A percentile compares a stretch with the other conserved stretches of the same genome.
Conservation (phyloP, 2,113 vertebrate genomes). For the Empidonax alnorum region DNA sequence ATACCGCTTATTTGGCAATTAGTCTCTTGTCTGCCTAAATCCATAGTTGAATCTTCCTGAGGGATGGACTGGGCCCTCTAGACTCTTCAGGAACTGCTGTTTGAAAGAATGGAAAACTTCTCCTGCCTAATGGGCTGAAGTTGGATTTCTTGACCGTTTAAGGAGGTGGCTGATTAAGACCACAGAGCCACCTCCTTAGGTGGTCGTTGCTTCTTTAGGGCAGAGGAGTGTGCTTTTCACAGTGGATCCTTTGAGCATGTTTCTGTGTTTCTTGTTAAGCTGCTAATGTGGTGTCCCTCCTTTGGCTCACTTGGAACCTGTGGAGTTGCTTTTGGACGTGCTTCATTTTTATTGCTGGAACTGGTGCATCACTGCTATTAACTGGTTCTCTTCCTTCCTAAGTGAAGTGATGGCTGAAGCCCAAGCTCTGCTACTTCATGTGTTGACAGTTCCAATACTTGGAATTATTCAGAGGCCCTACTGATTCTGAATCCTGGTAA, state of each 20-base stretch:
- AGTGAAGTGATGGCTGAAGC: constrained; percentile 71
- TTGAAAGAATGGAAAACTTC: constrained; percentile 61
- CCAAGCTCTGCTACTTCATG: constrained; percentile 65
- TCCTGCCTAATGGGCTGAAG: constrained; percentile 54
- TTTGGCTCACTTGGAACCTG: constrained; percentile 78
- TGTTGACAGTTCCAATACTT: constrained; percentile 69
- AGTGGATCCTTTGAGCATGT: constrained; percentile 68
- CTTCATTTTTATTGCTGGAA: constrained; percentile 73
- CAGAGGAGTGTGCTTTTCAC: constrained; percentile 60
- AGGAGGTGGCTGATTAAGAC: constrained; percentile 66
- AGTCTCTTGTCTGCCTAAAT: background rate
- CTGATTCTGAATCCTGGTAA: constrained; percentile 35
- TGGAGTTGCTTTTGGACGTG: constrained; percentile 77
- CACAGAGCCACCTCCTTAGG: constrained; percentile 72
- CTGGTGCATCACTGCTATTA: constrained; percentile 74
- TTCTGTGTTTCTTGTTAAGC: constrained; percentile 72
- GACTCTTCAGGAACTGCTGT: constrained; percentile 49
- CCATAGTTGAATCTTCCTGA: background rate
- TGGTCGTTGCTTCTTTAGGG: constrained; percentile 63
- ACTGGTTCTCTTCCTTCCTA: constrained; percentile 76
- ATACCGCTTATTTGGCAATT: background rate
- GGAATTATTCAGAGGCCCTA: constrained; percentile 41
- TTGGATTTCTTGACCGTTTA: constrained; percentile 49
- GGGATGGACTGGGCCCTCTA: background rate
- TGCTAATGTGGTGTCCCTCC: constrained; percentile 76